A percentile compares a stretch with the other conserved stretches of the same genome.
These are phyloP conservation scores for Leptopilina drosophilae DNA, from an alignment of 2,888 invertebrate genomes.

Conservation along the genomic window DNA sequence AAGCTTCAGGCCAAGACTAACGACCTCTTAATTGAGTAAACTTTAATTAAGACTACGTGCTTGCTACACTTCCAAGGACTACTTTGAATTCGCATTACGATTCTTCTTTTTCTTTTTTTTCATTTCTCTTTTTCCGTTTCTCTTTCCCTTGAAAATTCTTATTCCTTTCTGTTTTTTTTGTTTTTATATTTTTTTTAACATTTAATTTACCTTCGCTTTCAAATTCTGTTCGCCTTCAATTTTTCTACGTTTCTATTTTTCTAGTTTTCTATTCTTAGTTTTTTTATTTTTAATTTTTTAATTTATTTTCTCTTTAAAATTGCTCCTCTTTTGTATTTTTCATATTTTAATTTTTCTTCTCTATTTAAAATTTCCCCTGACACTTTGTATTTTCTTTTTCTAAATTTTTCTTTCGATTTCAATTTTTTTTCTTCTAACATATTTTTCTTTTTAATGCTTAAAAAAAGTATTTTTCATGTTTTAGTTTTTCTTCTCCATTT, in stretches of 20 bases:
- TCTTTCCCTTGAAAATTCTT: no score
- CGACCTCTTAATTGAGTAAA: conserved; percentile 55
- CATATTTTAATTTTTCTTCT: no score
- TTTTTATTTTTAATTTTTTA: no score
- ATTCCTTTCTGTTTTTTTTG: not conserved
- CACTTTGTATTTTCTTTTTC: conserved; percentile 7
- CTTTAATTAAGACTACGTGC: conserved; percentile 56
- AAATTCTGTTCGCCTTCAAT: not conserved
- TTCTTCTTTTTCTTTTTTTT: conserved; percentile 5
- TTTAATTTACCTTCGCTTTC: not conserved
- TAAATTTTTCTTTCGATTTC: conserved; percentile 9
- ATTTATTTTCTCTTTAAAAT: no score
- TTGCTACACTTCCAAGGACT: conserved; percentile 46
- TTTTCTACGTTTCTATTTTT: no score
- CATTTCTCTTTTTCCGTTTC: no score
- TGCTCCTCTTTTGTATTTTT: no score
- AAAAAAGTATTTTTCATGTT: no score
- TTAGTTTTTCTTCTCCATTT: no score
- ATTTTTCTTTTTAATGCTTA: no score
- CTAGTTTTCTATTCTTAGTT: no score
- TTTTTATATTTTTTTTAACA: conserved; percentile 14
- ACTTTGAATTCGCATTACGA: conserved; percentile 50
- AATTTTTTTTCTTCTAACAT: not conserved
- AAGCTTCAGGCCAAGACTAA: conserved; percentile 26
- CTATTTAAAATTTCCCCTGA: no score